A percentile compares a stretch with the other conserved stretches of the same genome.
Conservation (phyloP, 2,888 invertebrate genomes). For the Callinectes sapidus region DNA sequence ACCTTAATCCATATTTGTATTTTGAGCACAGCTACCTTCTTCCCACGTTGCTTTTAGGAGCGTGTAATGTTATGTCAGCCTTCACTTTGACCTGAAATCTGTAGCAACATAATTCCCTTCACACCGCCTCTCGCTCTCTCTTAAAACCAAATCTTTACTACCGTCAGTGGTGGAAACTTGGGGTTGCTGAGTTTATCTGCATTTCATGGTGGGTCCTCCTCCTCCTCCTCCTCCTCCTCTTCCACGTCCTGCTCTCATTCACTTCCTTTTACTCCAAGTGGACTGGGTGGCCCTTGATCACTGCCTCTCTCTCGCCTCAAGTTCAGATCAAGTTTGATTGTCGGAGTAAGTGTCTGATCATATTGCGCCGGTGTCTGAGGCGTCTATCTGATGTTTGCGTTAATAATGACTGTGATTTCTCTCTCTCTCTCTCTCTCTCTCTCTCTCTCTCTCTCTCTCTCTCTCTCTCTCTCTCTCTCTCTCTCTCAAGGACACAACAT, state of each 20-base stretch:
- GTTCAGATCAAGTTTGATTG: neutral
- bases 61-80: neutral
- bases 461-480: slow-evolving; percentile 53
- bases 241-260: neutral
- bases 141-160: neutral
- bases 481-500: neutral
- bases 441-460: slow-evolving; percentile 40
- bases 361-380: slow-evolving; percentile 5
- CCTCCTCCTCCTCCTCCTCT: neutral
- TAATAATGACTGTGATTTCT: neutral
- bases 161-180: neutral
- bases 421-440: neutral
- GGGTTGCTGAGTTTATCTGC: slow-evolving; percentile 22
- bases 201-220: neutral
- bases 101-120: neutral
- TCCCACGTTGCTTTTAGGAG: neutral
- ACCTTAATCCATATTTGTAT: neutral
- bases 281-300: neutral
- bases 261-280: neutral
- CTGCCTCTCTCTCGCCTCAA: slow-evolving; percentile 20
- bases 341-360: neutral
- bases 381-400: neutral
- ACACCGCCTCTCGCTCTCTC: neutral
- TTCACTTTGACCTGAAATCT: neutral
- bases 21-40: neutral